Conservation (phyloP, 2,888 invertebrate genomes). For the Litoditis marina region DNA sequence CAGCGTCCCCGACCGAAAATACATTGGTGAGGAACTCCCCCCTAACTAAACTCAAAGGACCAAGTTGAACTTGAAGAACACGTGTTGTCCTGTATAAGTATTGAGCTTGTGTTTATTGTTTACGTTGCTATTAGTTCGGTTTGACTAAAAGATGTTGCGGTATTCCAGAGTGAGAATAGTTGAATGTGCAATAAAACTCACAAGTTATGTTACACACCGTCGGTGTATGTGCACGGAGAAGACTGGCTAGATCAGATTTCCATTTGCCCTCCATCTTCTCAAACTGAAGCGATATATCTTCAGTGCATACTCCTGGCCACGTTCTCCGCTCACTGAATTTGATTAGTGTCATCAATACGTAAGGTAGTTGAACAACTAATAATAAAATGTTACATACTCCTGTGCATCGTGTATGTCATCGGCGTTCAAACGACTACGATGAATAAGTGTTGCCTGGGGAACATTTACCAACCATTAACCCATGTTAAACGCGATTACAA, state of each 20-base stretch:
- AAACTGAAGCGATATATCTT: too few relatives aligned
- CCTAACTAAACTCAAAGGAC: too few relatives aligned
- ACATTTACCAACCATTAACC: neutral
- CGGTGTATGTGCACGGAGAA: slow-evolving; percentile 13
- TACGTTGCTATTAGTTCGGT: too few relatives aligned
- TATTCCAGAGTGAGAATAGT: too few relatives aligned
- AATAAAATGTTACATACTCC: too few relatives aligned
- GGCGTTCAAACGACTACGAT: neutral
- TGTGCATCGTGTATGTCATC: too few relatives aligned
- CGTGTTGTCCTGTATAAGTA: too few relatives aligned
- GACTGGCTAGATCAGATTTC: slow-evolving; percentile 19
- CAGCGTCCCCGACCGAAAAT: neutral
- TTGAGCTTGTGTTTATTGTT: too few relatives aligned
- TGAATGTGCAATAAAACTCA: slow-evolving; percentile 4
- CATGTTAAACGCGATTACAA: neutral
- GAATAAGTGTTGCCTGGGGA: neutral
- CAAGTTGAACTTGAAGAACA: too few relatives aligned
- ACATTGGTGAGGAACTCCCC: too few relatives aligned
- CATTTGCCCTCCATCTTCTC: slow-evolving; percentile 23
- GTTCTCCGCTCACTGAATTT: too few relatives aligned
- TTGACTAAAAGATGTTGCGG: too few relatives aligned
- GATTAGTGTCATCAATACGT: neutral
- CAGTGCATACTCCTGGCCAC: neutral
- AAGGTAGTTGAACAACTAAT: neutral
- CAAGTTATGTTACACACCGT: slow-evolving; percentile 4